A percentile compares a stretch with the other conserved stretches of the same genome.
These are phyloP conservation scores for Theristicus caerulescens DNA, from an alignment of 2,113 vertebrate species.

Conservation along the genomic window DNA sequence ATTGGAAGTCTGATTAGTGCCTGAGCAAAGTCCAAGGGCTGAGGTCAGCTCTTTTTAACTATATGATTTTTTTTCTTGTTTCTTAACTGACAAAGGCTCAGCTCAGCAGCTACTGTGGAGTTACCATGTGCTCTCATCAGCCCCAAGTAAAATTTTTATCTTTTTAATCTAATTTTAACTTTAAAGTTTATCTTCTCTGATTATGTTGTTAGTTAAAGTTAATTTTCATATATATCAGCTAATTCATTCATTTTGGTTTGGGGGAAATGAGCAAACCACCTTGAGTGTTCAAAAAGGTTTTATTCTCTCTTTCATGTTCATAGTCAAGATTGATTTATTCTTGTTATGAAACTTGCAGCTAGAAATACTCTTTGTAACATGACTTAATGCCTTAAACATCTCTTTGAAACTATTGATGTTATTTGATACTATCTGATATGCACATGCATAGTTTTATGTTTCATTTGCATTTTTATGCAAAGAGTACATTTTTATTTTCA, in stretches of 20 bases:
- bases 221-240: constrained; percentile 47
- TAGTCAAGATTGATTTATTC: constrained; percentile 44
- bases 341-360: constrained; percentile 22
- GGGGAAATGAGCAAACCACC: constrained; percentile 26
- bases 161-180: constrained; percentile 22
- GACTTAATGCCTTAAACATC: constrained; percentile 43
- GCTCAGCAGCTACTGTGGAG: background rate
- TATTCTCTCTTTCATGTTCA: constrained; percentile 13
- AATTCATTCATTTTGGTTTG: background rate
- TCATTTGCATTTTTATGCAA: constrained; percentile 13
- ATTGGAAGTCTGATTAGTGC: background rate
- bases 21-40: constrained; percentile 44
- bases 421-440: background rate
- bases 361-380: background rate
- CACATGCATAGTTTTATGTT: background rate
- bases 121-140: background rate
- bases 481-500: background rate
- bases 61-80: background rate
- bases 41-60: constrained; percentile 9
- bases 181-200: constrained; percentile 32
- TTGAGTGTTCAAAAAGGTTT: constrained; percentile 51
- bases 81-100: background rate
- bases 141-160: constrained; percentile 39
- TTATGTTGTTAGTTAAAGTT: constrained; percentile 30
- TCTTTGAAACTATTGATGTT: constrained; percentile 30